A percentile compares a stretch with the other conserved stretches of the same genome.
Conservation (phyloP, 1,140 invertebrate genomes). For the Phymorhynchus buccinoides region DNA sequence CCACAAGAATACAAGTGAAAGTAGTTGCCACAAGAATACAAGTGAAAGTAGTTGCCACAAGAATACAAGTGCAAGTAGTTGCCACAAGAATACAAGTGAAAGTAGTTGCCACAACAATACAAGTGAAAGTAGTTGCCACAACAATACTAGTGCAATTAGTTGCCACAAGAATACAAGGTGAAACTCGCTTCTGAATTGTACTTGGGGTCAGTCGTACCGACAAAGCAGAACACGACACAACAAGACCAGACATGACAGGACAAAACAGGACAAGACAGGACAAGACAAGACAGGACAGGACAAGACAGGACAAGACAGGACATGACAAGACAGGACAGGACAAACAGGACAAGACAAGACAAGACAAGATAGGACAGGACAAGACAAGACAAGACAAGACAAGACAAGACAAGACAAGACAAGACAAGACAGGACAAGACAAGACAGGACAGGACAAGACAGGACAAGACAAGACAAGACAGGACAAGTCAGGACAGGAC, state of each 20-base stretch:
- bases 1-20: too few relatives aligned
- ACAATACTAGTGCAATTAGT: too few relatives aligned
- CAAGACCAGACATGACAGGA: slow-evolving; percentile 15
- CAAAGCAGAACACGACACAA: slow-evolving; percentile 1
- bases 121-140: too few relatives aligned
- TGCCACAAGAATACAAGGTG: too few relatives aligned
- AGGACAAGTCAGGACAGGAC: too few relatives aligned
- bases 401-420: slow-evolving; percentile 8
- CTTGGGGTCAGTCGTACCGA: too few relatives aligned
- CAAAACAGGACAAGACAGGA: slow-evolving; percentile 29
- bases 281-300: slow-evolving; percentile 32
- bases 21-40: too few relatives aligned
- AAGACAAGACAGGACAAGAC: slow-evolving; percentile 29
- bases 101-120: too few relatives aligned
- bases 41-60: too few relatives aligned
- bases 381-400: slow-evolving; percentile 11
- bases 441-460: slow-evolving; percentile 32
- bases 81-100: too few relatives aligned
- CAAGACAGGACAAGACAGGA: slow-evolving; percentile 33
- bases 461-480: slow-evolving; percentile 34
- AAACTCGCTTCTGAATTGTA: too few relatives aligned
- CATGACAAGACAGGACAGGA: slow-evolving; percentile 28
- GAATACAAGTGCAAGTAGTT: too few relatives aligned
- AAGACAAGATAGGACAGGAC: slow-evolving; percentile 38
- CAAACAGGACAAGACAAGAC: slow-evolving; percentile 31